Evolutionary conservation across 35 echinoderm and acorn worm species (phyloP).

Genomic region (Heliocidaris tuberculata): DNA sequence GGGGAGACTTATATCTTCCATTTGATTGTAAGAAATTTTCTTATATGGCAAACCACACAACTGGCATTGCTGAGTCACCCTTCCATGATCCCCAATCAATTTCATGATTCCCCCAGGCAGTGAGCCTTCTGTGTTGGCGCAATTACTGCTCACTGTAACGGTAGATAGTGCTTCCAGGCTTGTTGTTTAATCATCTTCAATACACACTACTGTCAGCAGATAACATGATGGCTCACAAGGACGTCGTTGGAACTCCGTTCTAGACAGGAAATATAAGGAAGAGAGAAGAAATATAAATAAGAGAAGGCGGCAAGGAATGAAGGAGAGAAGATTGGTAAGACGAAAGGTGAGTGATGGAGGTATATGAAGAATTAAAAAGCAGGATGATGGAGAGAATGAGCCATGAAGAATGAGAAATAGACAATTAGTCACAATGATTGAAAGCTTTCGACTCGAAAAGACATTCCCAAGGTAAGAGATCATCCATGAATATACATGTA

Average conservation of each 20-base stretch:
- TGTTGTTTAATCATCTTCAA: background rate
- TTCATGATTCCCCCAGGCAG: background rate
- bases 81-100: background rate
- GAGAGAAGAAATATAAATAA: background rate
- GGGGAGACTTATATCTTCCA: background rate
- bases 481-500: no score
- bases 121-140: background rate
- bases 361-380: background rate
- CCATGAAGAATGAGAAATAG: no score
- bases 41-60: background rate
- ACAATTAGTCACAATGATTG: no score
- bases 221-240: conserved; percentile 18
- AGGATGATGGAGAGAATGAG: background rate
- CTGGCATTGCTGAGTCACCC: background rate
- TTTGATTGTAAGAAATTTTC: background rate
- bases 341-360: background rate
- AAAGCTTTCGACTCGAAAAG: no score
- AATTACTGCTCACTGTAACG: background rate
- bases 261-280: background rate
- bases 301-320: no score
- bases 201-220: background rate
- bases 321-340: background rate
- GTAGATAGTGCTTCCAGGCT: background rate
- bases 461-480: no score
- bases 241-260: conserved; percentile 53